phyloP scores from a whole-genome alignment of 2,113 vertebrate genomes.

The Nycticorax nycticorax region DNA sequence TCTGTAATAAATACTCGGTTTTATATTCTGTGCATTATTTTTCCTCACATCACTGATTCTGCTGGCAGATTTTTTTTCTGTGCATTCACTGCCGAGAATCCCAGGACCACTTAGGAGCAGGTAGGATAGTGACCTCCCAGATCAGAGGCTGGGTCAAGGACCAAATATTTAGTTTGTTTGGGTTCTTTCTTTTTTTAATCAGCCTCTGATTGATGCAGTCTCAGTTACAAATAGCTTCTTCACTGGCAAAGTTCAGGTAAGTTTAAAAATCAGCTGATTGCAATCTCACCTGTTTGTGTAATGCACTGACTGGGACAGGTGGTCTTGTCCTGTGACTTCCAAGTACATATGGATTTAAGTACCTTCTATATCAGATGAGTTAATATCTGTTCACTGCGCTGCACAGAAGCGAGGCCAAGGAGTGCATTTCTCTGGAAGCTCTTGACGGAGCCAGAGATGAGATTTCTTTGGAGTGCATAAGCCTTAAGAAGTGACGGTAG shows the following conservation, averaged over 20 bases:
- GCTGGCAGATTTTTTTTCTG: not conserved
- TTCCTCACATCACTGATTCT: not conserved
- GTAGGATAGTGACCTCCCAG: not conserved
- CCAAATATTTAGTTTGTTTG: not conserved
- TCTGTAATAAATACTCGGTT: conserved; percentile 31
- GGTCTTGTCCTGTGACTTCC: not conserved
- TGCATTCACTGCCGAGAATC: not conserved
- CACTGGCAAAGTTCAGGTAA: not conserved
- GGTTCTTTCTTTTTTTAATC: not conserved
- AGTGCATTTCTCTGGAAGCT: not conserved
- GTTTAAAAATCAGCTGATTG: not conserved
- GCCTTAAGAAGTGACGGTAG: not conserved
- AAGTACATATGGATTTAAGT: not conserved
- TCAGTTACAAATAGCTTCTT: not conserved
- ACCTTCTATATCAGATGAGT: not conserved
- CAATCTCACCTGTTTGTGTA: not conserved
- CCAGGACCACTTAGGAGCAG: not conserved
- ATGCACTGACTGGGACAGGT: not conserved
- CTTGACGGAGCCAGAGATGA: not conserved
- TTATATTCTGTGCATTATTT: not conserved
- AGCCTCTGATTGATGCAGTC: not conserved
- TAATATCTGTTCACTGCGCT: not conserved
- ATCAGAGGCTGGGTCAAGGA: not conserved
- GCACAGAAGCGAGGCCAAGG: accelerated
- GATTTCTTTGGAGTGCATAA: not conserved